Evolutionary conservation across 2,113 vertebrate genomes (phyloP).

Genomic region (Strix uralensis): DNA sequence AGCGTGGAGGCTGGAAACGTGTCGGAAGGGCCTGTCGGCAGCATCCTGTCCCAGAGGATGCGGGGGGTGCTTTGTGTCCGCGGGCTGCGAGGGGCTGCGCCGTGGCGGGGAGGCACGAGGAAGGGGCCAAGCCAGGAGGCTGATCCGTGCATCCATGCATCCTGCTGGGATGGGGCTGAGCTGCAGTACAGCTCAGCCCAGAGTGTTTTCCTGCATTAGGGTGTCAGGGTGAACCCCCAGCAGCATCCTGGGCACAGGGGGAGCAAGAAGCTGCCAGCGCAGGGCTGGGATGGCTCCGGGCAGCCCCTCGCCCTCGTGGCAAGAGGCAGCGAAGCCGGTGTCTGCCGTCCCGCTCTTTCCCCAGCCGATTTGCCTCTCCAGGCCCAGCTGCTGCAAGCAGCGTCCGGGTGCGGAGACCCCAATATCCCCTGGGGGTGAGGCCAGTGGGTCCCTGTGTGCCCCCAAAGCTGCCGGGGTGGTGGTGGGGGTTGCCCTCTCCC

Average conservation of each 20-base stretch:
- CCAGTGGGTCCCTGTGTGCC: background rate
- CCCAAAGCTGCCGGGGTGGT: background rate
- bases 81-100: background rate
- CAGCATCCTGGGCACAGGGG: background rate
- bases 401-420: background rate
- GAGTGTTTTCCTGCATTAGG: background rate
- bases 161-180: background rate
- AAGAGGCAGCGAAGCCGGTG: background rate
- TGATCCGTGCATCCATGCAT: background rate
- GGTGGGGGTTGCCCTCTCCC: background rate
- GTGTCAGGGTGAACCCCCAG: background rate
- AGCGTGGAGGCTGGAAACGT: background rate
- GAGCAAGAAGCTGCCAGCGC: rapidly evolving
- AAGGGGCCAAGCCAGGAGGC: background rate
- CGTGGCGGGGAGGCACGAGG: rapidly evolving
- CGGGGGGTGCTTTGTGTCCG: rapidly evolving
- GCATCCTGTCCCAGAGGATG: background rate
- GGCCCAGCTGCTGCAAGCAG: background rate
- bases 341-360: background rate
- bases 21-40: background rate
- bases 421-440: rapidly evolving
- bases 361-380: background rate
- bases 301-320: rapidly evolving
- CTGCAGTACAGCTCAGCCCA: background rate
- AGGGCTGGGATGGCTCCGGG: background rate